Conservation (phyloP, 2,888 invertebrate genomes). For the Chrysomela aeneicollis region DNA sequence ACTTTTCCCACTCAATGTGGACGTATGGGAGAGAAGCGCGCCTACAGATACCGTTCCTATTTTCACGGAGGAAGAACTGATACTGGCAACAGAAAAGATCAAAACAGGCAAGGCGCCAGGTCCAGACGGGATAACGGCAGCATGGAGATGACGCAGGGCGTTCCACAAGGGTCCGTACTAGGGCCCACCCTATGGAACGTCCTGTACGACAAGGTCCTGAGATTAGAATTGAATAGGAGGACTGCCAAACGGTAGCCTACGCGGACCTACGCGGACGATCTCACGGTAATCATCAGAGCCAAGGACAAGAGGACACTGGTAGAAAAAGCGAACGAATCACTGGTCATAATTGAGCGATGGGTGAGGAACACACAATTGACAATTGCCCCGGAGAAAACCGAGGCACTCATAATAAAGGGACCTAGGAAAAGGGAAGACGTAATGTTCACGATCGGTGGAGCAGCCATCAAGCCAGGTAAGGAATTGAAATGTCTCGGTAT, state of each 20-base stretch:
- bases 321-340: not conserved
- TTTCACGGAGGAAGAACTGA: not conserved
- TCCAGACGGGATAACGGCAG: not conserved
- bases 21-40: not conserved
- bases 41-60: not conserved
- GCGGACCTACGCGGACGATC: not conserved
- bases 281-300: not conserved
- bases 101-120: not conserved
- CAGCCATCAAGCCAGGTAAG: slow-evolving; percentile 3
- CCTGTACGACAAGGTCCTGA: not conserved
- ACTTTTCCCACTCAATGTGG: not conserved
- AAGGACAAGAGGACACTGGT: not conserved
- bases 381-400: slow-evolving; percentile 24
- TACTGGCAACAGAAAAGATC: not conserved
- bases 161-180: not conserved
- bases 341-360: slow-evolving; percentile 1
- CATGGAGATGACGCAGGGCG: not conserved
- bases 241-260: too few species aligned
- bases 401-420: slow-evolving; percentile 19
- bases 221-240: not conserved
- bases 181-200: not conserved
- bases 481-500: slow-evolving; percentile 29
- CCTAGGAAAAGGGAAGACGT: slow-evolving; percentile 13
- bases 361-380: not conserved
- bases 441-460: not conserved